These are phyloP conservation scores for human DNA, from an alignment of 2,113 vertebrate species.

Conservation along the genomic window GRCh38 chr16:6284501-6285000, in stretches of 20 bases:
- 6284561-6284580: accelerated
- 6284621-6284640: neutral
- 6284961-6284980: neutral
- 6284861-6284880: slow-evolving; percentile 39
- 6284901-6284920: neutral
- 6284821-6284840: neutral
- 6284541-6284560: neutral
- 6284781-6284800: neutral
- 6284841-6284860: neutral
- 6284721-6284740: neutral
- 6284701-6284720: neutral
- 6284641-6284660: neutral
- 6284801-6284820: neutral
- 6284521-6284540: neutral
- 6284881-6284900: neutral
- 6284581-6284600: neutral
- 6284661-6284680: neutral
- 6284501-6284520: neutral
- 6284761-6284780: neutral
- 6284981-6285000: neutral
- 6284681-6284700: neutral
- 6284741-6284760: neutral
- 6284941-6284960: neutral
- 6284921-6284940: neutral
- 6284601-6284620: neutral